phyloP scores from a whole-genome alignment of 2,888 invertebrate genomes.

The Exephanes ischioxanthus region DNA sequence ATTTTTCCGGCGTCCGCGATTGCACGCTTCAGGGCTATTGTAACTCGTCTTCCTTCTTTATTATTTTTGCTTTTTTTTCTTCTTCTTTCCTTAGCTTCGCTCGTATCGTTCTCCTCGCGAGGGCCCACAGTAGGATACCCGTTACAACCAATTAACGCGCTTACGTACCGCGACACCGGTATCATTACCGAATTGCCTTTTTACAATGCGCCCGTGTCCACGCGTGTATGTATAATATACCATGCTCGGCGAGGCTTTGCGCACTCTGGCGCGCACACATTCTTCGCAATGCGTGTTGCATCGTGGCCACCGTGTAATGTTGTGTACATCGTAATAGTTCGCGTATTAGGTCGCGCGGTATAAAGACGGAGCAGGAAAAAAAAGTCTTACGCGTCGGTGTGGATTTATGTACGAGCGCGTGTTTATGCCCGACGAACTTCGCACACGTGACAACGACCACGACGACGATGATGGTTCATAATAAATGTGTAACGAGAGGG shows the following conservation, averaged over 20 bases:
- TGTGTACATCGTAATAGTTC: not conserved
- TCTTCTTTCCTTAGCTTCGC: conserved; percentile 5
- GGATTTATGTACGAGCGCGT: conserved; percentile 45
- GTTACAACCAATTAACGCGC: conserved; percentile 69
- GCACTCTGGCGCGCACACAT: not conserved
- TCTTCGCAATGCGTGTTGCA: not conserved
- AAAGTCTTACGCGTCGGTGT: conserved; percentile 39
- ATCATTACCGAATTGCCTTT: conserved; percentile 66
- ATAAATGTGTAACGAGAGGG: conserved; percentile 69
- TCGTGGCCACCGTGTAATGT: not conserved
- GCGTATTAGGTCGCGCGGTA: conserved; percentile 21
- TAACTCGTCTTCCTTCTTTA: conserved; percentile 5
- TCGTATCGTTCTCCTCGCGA: conserved; percentile 29
- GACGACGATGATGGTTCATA: conserved; percentile 74
- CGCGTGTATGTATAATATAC: conserved; percentile 17
- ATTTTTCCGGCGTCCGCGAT: conserved; percentile 48
- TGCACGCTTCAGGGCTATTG: conserved; percentile 46
- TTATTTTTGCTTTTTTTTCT: not conserved
- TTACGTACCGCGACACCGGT: conserved; percentile 69
- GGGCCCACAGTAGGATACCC: conserved; percentile 56
- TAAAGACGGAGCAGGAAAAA: conserved; percentile 8
- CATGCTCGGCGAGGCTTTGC: not conserved
- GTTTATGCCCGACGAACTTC: conserved; percentile 61
- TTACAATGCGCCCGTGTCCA: conserved; percentile 53
- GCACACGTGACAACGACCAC: conserved; percentile 63